Evolutionary conservation across 2,113 vertebrate species (phyloP).

Genomic region (Pollachius pollachius): DNA sequence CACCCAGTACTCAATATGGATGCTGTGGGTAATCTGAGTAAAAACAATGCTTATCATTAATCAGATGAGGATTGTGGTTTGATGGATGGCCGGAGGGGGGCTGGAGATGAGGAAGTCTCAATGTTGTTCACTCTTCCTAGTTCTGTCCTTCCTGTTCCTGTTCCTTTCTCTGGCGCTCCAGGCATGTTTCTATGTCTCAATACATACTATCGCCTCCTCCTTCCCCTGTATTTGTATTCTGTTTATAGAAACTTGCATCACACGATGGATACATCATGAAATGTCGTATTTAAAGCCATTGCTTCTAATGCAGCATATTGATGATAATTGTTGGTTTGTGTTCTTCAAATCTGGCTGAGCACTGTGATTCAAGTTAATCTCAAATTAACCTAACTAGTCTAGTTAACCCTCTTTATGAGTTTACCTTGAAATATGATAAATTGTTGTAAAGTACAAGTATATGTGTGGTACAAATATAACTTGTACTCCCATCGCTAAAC

Average conservation of each 20-base stretch:
- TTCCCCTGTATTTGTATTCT: constrained; percentile 10
- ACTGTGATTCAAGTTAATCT: too few species aligned
- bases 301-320: too few species aligned
- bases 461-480: too few species aligned
- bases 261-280: neutral
- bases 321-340: too few species aligned
- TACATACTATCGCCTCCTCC: constrained; percentile 3
- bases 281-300: neutral
- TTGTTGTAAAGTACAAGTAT: too few species aligned
- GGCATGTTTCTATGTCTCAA: constrained; percentile 23
- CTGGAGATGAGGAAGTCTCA: constrained; percentile 25
- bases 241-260: constrained; percentile 6
- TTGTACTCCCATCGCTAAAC: too few species aligned
- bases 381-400: too few species aligned
- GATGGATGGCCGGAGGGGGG: constrained; percentile 54
- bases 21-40: constrained; percentile 3
- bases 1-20: neutral
- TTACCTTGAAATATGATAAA: too few species aligned
- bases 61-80: constrained; percentile 56
- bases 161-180: constrained; percentile 18
- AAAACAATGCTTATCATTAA: constrained; percentile 54
- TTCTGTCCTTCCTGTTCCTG: constrained; percentile 6
- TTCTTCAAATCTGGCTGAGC: too few species aligned
- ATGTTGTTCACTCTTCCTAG: too few species aligned
- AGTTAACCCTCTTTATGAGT: too few species aligned